Evolutionary conservation across 2,797 vertebrate genomes (phyloP), one percentile per base, ranked within the genome.

Genomic region (Falco columbarius): DNA sequence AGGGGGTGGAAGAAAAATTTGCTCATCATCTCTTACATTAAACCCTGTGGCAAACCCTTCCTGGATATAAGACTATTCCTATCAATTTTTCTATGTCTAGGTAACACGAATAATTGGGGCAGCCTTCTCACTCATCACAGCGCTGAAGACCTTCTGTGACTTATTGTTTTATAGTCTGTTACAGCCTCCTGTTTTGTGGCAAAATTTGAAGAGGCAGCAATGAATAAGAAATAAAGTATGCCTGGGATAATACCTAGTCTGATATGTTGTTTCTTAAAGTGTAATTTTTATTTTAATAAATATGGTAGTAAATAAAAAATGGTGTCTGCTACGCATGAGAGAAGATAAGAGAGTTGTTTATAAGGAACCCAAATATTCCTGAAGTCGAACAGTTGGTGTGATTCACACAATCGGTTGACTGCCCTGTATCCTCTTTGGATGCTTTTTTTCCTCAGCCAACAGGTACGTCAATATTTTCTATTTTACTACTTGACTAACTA

Each of bases 201-300:
- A 89, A 74, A 76, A 77, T 77, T 51, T 59, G 72, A 91, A 88
- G 47, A 73, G 47, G 32, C 21, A 72, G 32, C 36, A 72, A 74
- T 47, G 13, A 74, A 11, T 30, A 34, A 81, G 62, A 88, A 77
- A 61, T 72, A 80, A 94, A 42, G 27, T 67, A 73, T 75, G 42
- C 21, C 63, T 66, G 22, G 47, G 27, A 36, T 71, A 88, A 86
- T 61, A 55, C 6, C 20, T 81, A 58, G 34, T 52, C 55, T 87
- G 72, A 77, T 32, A 72, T 46, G 9, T 44, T 74, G 52, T 49
- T 91, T 74, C 86, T 61, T 38, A 36, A 86, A 87, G 21, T 62
- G 46, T 62, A 56, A 44, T 82, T 96, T 83, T 70, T 56, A 73
- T 86, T 90, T 92, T 89, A 92, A 91, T 89, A 86, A 88, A 83